Evolutionary conservation across 2,113 vertebrate species (phyloP).

Genomic region (Clarias magur): DNA sequence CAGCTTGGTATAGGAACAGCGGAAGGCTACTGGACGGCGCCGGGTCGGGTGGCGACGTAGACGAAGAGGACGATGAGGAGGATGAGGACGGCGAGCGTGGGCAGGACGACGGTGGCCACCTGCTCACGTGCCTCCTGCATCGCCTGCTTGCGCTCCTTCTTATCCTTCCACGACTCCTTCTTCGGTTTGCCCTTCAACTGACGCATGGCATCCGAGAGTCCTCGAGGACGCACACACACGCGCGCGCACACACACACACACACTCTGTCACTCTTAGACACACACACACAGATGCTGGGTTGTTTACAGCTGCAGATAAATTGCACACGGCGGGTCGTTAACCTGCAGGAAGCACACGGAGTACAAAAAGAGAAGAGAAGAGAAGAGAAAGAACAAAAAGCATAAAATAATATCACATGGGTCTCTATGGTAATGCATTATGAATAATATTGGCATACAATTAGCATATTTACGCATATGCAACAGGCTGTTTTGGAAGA

Average conservation of each 20-base stretch:
- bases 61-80: slow-evolving; percentile 92
- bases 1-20: background rate
- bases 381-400: no score
- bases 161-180: slow-evolving; percentile 95
- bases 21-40: slow-evolving; percentile 75
- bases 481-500: background rate
- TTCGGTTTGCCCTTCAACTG: slow-evolving; percentile 97
- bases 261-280: no score
- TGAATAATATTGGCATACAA: background rate
- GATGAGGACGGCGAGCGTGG: slow-evolving; percentile 85
- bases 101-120: slow-evolving; percentile 88
- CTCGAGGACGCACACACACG: background rate
- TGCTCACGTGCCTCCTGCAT: slow-evolving; percentile 97
- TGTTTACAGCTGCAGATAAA: background rate
- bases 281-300: background rate
- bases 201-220: slow-evolving; percentile 77
- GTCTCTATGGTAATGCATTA: background rate
- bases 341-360: background rate
- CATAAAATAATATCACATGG: background rate
- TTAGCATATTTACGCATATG: background rate
- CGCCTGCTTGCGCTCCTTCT: slow-evolving; percentile 95
- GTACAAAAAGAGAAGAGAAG: background rate
- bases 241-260: background rate
- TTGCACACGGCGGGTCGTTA: background rate
- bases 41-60: slow-evolving; percentile 91